Evolutionary conservation across 2,888 invertebrate genomes (phyloP), one percentile per base, ranked within the genome.

Genomic region (Tetragonisca angustula): DNA sequence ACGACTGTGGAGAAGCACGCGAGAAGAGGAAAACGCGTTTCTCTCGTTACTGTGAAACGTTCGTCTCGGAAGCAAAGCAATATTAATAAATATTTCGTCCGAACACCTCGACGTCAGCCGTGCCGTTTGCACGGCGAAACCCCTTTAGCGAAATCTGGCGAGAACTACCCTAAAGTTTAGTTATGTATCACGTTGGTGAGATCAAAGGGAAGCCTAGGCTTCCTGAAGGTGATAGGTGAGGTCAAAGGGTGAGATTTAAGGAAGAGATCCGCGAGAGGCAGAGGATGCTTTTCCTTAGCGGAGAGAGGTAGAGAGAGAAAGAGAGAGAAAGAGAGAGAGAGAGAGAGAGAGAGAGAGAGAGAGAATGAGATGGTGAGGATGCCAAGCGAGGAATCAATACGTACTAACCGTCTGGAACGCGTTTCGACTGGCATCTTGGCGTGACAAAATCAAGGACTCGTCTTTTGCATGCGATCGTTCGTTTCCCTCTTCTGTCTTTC

Each of bases 311-410:
- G 32, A 32, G 32, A 32, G 32, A 32, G 32, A 32, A 4, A 32
- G 32, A 32, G 32, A 3, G 32, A 27, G 27, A 32, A 2, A 32
- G 32, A 32, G 32, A 32, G 32, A 32, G 32, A 32, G 36, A 36
- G 9, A 36, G 36, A 36, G 36, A 36, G 36, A 36, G 36, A 36
- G 36, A 36, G 9, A 36, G 4, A 32, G 32, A 32, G 32, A 32
- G 32, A 32, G 32, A 32, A 4, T 5, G 50, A 27, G 68, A 64
- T 81, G 81, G 70, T 43, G 62, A 79, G 81, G 71, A 81, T 84
- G 83, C 80, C 85, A 86, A 84, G 85, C 43, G 85, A 86, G 87
- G 89, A 92, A 91, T 91, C 91, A 89, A 91, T 91, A 91, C 89
- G 89, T 90, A 87, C 88, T 91, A 91, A 90, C 89, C 88, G 87